phyloP scores from a whole-genome alignment of 2,888 invertebrate genomes.

The Andrena bucephala region DNA sequence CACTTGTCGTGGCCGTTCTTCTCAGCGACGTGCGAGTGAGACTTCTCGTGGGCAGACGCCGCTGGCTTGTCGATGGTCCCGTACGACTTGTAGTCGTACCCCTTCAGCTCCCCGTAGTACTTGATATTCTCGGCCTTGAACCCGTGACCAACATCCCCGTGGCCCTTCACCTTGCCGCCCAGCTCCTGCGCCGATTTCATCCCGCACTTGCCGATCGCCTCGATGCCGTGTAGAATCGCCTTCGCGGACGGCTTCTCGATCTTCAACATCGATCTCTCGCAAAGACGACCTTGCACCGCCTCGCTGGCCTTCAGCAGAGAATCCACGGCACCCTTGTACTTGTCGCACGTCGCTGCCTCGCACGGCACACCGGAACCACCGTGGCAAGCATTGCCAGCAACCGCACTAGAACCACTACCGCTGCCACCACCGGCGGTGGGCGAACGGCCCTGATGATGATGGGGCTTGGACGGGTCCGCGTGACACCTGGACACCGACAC shows the following conservation, averaged over 20 bases:
- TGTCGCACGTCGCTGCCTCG: slow-evolving; percentile 64
- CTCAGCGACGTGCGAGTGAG: slow-evolving; percentile 74
- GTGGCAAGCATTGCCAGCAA: slow-evolving; percentile 59
- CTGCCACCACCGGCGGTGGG: slow-evolving; percentile 33
- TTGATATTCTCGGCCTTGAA: slow-evolving; percentile 81
- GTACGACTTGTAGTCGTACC: slow-evolving; percentile 81
- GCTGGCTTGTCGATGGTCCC: slow-evolving; percentile 79
- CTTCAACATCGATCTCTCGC: slow-evolving; percentile 78
- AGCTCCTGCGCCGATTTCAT: slow-evolving; percentile 73
- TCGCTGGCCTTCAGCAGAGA: slow-evolving; percentile 76
- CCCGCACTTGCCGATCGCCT: slow-evolving; percentile 58
- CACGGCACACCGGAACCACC: slow-evolving; percentile 49
- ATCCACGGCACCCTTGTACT: slow-evolving; percentile 79
- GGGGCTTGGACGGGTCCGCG: slow-evolving; percentile 42
- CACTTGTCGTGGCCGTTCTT: slow-evolving; percentile 72
- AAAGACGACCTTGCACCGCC: slow-evolving; percentile 74
- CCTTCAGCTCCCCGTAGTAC: slow-evolving; percentile 82
- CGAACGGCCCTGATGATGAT: slow-evolving; percentile 56
- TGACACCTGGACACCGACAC: slow-evolving; percentile 50
- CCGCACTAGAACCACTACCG: slow-evolving; percentile 25
- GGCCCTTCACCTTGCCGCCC: slow-evolving; percentile 63
- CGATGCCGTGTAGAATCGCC: slow-evolving; percentile 52
- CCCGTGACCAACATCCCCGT: slow-evolving; percentile 73
- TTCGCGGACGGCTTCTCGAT: slow-evolving; percentile 73
- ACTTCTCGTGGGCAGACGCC: slow-evolving; percentile 76